Evolutionary conservation across 2,113 vertebrate genomes (phyloP).

Genomic region (Prochilodus magdalenae): DNA sequence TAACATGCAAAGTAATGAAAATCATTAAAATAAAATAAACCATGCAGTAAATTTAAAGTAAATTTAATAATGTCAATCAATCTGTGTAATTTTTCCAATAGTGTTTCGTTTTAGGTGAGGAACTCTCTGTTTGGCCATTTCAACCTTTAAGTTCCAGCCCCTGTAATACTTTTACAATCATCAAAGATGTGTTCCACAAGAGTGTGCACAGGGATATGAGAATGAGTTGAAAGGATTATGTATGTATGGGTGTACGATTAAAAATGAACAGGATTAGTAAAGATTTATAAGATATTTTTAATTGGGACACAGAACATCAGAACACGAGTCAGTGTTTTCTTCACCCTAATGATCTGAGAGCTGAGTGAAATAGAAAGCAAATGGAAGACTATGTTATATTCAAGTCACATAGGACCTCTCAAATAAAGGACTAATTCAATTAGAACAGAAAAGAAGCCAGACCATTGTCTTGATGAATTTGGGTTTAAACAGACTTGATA

Average conservation of each 20-base stretch:
- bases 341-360: conserved; percentile 3
- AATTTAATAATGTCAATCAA: too few species aligned
- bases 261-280: background rate
- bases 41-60: too few species aligned
- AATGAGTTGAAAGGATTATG: too few species aligned
- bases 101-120: too few species aligned
- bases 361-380: background rate
- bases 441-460: conserved; percentile 64
- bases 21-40: too few species aligned
- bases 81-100: too few species aligned
- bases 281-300: background rate
- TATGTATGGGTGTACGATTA: background rate
- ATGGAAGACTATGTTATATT: conserved; percentile 36
- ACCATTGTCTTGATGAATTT: conserved; percentile 56
- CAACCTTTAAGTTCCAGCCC: too few species aligned
- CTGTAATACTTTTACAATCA: too few species aligned
- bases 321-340: background rate
- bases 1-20: too few species aligned
- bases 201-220: too few species aligned
- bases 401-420: conserved; percentile 59
- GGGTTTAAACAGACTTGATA: conserved; percentile 48
- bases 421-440: conserved; percentile 66
- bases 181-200: too few species aligned
- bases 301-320: background rate
- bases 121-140: too few species aligned